Percentiles rank a stretch among this genome's conserved stretches.
Conservation (phyloP, 2,113 vertebrate genomes). For the human region GRCh38 chr18:38997501-38998000, state of each 20-base stretch:
- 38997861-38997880: neutral
- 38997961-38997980: neutral
- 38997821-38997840: neutral
- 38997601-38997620: too few relatives aligned
- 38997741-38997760: neutral
- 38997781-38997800: neutral
- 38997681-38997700: neutral
- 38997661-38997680: neutral
- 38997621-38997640: too few relatives aligned
- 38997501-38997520: too few relatives aligned
- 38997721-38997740: neutral
- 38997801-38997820: neutral
- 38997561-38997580: too few relatives aligned
- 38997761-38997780: neutral
- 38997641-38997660: too few relatives aligned
- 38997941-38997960: neutral
- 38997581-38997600: too few relatives aligned
- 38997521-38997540: too few relatives aligned
- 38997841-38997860: neutral
- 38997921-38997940: neutral
- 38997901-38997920: neutral
- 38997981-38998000: neutral
- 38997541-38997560: too few relatives aligned
- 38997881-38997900: neutral
- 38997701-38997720: neutral